Evolutionary conservation across 2,113 vertebrate species (phyloP), one percentile per base, ranked within the genome.

Genomic region (Rhombomys opimus): DNA sequence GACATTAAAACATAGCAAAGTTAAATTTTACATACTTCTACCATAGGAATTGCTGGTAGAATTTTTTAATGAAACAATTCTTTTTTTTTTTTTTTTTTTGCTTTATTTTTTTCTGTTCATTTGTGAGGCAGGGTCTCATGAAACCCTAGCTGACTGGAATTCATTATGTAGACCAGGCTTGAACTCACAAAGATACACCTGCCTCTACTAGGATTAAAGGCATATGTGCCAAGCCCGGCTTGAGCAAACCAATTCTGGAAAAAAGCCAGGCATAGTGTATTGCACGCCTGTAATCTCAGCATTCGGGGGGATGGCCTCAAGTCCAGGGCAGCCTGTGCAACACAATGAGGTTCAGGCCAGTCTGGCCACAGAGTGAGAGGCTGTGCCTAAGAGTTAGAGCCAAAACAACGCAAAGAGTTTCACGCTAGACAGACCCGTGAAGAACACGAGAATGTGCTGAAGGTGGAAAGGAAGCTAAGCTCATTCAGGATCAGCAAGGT

Each of bases 1-100:
- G 20, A 84, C 57, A 95, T 75, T 81, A 76, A 91, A 88, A 50
- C 1, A 87, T 3, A 95, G 84, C 89, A 90, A 93, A 95, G 89
- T 67, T 68, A 61, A 91, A 94, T 32, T 72, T 72, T 70, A 87
- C 17, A 77, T 20, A 9, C 52, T 93, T 91, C 32, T 77, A 70
- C 7, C 11, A 93, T 4, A 87, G 22, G 25, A 94, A 89, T 85
- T 94, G 96, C 20, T 72, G 23, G 41, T 27, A 67, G 63, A 89
- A 80, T 82, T 38, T 91, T 84, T 85, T 35, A 85, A 54, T 88
- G 41, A 89, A 91, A 78, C 30, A 8, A 54, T 14, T 4, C 3
- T 38, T 77, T 17, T 80, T 14, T 4, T 7, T 38, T 77, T 77
- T 46, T 57, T 57, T 57, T 57, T 57, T 57, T 57, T 7, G 23